Evolutionary conservation across 1,140 invertebrate species (phyloP).

Genomic region (Heliothis virescens): DNA sequence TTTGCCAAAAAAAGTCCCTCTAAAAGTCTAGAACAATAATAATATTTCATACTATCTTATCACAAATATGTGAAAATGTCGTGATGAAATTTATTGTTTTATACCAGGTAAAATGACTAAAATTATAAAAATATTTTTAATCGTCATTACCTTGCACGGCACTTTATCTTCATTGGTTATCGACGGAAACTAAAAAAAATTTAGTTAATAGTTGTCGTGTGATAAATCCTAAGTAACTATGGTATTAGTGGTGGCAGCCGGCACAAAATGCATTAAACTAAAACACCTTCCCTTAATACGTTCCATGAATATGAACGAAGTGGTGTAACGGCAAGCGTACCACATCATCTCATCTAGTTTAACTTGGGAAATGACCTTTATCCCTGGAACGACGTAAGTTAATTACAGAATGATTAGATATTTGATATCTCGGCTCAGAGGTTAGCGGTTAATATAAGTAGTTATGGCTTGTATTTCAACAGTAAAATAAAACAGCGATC

Average conservation of each 20-base stretch:
- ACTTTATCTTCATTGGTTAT: background rate
- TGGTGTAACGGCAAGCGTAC: slow-evolving; percentile 13
- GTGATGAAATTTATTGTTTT: slow-evolving; percentile 31
- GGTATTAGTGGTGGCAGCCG: background rate
- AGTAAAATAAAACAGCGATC: slow-evolving; percentile 27
- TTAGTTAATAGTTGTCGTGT: no score
- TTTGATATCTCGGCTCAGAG: slow-evolving; percentile 37
- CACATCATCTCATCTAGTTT: slow-evolving; percentile 34
- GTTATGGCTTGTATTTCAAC: slow-evolving; percentile 13
- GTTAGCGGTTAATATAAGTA: slow-evolving; percentile 28
- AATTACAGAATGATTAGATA: slow-evolving; percentile 32
- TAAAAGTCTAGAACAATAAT: slow-evolving; percentile 9
- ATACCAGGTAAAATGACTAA: background rate
- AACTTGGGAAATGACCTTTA: slow-evolving; percentile 43
- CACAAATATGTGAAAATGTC: background rate
- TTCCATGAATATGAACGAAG: slow-evolving; percentile 39
- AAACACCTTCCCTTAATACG: slow-evolving; percentile 6
- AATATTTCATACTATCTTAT: slow-evolving; percentile 10
- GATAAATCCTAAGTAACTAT: background rate
- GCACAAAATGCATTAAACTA: slow-evolving; percentile 19
- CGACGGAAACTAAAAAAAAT: background rate
- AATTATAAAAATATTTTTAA: slow-evolving; percentile 16
- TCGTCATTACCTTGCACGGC: background rate
- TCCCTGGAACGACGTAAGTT: slow-evolving; percentile 21
- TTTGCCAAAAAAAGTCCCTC: slow-evolving; percentile 3